These are phyloP conservation scores for Dendroctonus ponderosae DNA, from an alignment of 1,140 invertebrate species.

Conservation along the genomic window DNA sequence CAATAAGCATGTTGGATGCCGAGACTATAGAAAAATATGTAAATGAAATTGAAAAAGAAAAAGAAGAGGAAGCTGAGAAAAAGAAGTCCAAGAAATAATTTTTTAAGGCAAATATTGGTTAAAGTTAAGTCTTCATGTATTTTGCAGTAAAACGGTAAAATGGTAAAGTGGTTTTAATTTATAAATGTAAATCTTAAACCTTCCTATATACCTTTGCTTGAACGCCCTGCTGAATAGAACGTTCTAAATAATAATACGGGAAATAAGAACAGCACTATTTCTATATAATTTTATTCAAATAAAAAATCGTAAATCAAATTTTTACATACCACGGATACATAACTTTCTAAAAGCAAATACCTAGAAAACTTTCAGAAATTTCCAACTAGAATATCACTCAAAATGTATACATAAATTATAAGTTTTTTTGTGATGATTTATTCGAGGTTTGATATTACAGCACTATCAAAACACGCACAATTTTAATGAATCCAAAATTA, in stretches of 20 bases:
- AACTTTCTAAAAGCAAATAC: constrained; percentile 30
- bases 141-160: too few species aligned
- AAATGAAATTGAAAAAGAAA: constrained; percentile 93
- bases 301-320: constrained; percentile 31
- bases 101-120: not conserved
- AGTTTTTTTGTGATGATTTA: constrained; percentile 12
- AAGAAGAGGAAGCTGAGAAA: constrained; percentile 96
- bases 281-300: constrained; percentile 37
- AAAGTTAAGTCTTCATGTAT: constrained; percentile 5
- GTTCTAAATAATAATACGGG: too few species aligned
- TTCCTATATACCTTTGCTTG: too few species aligned
- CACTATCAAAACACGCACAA: constrained; percentile 1
- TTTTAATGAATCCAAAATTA: not conserved
- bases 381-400: constrained; percentile 28
- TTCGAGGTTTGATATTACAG: constrained; percentile 1
- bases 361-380: constrained; percentile 18
- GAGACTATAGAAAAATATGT: constrained; percentile 92
- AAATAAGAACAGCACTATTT: constrained; percentile 3
- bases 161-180: too few species aligned
- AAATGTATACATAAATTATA: constrained; percentile 4
- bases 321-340: constrained; percentile 33
- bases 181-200: too few species aligned
- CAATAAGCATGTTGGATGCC: constrained; percentile 86
- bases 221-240: too few species aligned
- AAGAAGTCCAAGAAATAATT: constrained; percentile 90